phyloP scores from a whole-genome alignment of 2,888 invertebrate species.

The Phasia obesa region DNA sequence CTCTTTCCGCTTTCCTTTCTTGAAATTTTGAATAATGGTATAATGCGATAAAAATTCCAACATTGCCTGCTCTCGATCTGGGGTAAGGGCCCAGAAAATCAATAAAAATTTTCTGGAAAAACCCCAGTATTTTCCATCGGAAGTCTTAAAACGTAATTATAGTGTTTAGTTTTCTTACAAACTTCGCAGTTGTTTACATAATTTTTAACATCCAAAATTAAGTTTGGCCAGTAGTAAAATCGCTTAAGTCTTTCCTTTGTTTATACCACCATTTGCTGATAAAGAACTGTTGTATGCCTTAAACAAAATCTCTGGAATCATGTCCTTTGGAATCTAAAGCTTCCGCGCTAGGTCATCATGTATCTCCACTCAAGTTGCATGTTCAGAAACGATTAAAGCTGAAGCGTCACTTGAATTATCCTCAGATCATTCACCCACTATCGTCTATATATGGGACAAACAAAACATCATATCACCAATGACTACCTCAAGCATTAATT shows the following conservation, averaged over 20 bases:
- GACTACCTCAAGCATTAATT: no score
- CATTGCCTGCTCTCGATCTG: slow-evolving; percentile 18
- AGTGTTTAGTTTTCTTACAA: slow-evolving; percentile 11
- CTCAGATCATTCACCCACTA: no score
- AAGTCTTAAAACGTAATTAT: background rate
- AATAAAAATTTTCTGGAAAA: slow-evolving; percentile 37
- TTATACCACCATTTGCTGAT: slow-evolving; percentile 39
- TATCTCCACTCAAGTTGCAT: background rate
- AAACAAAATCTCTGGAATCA: slow-evolving; percentile 8
- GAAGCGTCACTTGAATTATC: no score
- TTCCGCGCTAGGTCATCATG: slow-evolving; percentile 37
- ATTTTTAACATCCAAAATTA: slow-evolving; percentile 20
- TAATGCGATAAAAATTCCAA: slow-evolving; percentile 36
- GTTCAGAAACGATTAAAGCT: no score
- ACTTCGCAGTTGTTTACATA: slow-evolving; percentile 24
- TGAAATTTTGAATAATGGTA: slow-evolving; percentile 28
- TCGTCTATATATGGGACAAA: background rate
- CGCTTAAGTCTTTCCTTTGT: slow-evolving; percentile 34
- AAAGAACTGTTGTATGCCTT: slow-evolving; percentile 15
- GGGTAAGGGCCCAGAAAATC: slow-evolving; percentile 48
- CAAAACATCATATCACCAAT: no score
- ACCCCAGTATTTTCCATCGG: slow-evolving; percentile 18
- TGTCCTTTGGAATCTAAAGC: slow-evolving; percentile 41
- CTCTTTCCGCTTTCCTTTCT: background rate
- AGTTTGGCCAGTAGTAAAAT: slow-evolving; percentile 42